Evolutionary conservation across 2,888 invertebrate genomes (phyloP), one percentile per base, ranked within the genome.

Genomic region (Drosophila fungiperda): DNA sequence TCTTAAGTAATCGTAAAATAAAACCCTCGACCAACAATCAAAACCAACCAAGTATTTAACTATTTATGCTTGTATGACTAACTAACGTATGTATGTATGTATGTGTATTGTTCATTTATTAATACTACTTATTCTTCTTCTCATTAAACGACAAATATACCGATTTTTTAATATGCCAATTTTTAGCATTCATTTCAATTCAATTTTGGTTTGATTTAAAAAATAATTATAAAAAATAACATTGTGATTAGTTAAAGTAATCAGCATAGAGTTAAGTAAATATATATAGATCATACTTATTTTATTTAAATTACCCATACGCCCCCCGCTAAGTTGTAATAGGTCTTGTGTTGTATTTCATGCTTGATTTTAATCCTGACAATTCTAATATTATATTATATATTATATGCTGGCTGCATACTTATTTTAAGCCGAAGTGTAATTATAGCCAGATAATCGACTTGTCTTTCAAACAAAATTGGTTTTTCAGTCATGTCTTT

Each of bases 1-100:
- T 72, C 76, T 84, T 83, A 66, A 84, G 68, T 84, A 89, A 80
- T 36, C 53, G 42, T 57, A 62, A 64, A 50, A 40, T 23, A 17
- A 40, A 36, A 6, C 55, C 55, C 55, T 52, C 38, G 33, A 58
- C 49, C 38, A 36, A 29, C 17, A 64, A 61, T 45, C 33, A 36
- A 52, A 38, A 23, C 49, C 60, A 50, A 49, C 40, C 32, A 64
- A 77, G 58, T 74, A 76, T 59, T 68, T 12, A 38, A 54, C 23
- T 60, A 57, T 61, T 67, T 57, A 64, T 75, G 75, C 80, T 40
- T 80, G 75, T 57, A 29, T 42, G 38, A 59, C 26, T 54, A 67
- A 52, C 33, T 29, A 29, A 29, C 35, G 67, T 76, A 59, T 73
- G 61, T 72, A n/a, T 64, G 36, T 67, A 38, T 72, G 60, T 76